Conservation (phyloP, 2,113 vertebrate species). For the Gambusia holbrooki region DNA sequence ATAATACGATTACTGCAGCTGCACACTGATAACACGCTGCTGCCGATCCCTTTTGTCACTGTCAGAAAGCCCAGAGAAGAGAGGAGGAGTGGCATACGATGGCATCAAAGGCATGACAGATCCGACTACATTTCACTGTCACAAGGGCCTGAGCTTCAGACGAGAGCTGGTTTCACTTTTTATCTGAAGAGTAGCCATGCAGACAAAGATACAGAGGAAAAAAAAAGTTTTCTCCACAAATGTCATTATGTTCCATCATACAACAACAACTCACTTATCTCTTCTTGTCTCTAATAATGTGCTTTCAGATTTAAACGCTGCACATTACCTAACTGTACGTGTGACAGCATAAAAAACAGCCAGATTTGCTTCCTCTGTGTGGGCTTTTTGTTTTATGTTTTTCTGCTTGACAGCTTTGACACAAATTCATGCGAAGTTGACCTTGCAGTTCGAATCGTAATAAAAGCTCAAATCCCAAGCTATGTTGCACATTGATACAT, state of each 20-base stretch:
- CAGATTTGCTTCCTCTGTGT: conserved; percentile 33
- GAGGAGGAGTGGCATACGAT: conserved; percentile 51
- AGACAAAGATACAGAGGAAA: neutral
- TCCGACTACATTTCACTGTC: conserved; percentile 41
- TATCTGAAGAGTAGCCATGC: conserved; percentile 19
- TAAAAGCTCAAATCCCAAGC: conserved; percentile 68
- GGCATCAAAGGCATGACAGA: conserved; percentile 61
- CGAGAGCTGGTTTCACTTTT: conserved; percentile 21
- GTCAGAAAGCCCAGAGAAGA: conserved; percentile 52
- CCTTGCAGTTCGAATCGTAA: conserved; percentile 73
- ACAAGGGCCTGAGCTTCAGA: conserved; percentile 19
- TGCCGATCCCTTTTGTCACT: conserved; percentile 65
- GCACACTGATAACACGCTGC: conserved; percentile 70
- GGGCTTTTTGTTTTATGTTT: conserved; percentile 70
- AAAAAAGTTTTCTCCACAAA: neutral
- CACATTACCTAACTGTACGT: conserved; percentile 23
- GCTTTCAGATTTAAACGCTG: conserved; percentile 5
- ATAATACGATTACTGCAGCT: conserved; percentile 78
- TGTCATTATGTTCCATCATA: neutral
- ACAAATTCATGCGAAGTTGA: conserved; percentile 68
- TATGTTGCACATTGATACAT: conserved; percentile 63
- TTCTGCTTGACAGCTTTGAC: conserved; percentile 66
- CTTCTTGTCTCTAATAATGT: conserved; percentile 10
- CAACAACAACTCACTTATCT: conserved; percentile 16
- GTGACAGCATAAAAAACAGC: conserved; percentile 33